These are phyloP conservation scores for Halesus radiatus DNA, from an alignment of 1,140 invertebrate genomes.

Conservation along the genomic window DNA sequence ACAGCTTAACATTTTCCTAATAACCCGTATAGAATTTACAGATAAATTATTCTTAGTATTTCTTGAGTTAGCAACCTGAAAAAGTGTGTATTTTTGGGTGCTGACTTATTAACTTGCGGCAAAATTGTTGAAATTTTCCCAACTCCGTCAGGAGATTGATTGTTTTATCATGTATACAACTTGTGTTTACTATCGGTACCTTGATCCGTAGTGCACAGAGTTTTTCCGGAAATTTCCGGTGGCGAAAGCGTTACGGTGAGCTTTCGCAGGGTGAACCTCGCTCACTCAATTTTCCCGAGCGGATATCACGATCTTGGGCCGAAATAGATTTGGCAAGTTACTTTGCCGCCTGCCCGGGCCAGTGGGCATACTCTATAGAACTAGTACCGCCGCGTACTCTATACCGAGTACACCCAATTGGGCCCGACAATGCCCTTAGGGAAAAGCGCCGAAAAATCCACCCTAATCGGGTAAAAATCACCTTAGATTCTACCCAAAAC, in stretches of 20 bases:
- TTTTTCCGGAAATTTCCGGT: background rate
- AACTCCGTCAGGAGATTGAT: too few species aligned
- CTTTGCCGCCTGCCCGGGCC: background rate
- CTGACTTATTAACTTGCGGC: too few species aligned
- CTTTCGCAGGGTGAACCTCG: background rate
- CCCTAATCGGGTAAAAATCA: background rate
- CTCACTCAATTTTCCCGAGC: slow-evolving; percentile 17
- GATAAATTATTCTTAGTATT: too few species aligned
- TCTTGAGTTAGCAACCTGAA: too few species aligned
- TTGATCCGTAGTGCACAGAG: too few species aligned
- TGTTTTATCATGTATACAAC: too few species aligned
- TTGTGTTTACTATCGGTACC: too few species aligned
- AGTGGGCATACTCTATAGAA: background rate
- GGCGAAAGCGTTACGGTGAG: slow-evolving; percentile 27
- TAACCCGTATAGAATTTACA: too few species aligned
- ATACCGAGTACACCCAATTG: background rate
- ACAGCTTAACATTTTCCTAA: too few species aligned
- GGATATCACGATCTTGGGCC: slow-evolving; percentile 31
- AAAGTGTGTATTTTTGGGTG: too few species aligned
- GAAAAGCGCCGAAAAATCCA: background rate
- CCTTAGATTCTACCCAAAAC: background rate
- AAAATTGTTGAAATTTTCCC: too few species aligned
- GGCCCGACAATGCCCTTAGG: background rate
- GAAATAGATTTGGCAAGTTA: slow-evolving; percentile 39
- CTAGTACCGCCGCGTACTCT: slow-evolving; percentile 22